Conservation (phyloP, 2,113 vertebrate species). For the Cyprinodon tularosa region DNA sequence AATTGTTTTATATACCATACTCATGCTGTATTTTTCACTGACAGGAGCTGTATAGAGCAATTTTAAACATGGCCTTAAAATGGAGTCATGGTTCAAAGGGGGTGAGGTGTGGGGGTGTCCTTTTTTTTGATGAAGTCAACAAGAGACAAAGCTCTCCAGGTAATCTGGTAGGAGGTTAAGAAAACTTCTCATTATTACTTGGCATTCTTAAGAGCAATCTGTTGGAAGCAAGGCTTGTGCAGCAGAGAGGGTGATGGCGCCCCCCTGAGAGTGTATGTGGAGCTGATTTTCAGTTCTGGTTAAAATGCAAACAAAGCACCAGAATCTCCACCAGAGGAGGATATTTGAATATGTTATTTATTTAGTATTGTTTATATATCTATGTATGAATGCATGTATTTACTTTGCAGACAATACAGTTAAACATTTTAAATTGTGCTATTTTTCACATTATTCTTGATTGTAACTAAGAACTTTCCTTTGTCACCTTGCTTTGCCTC, state of each 20-base stretch:
- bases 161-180: constrained; percentile 50
- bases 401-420: no score
- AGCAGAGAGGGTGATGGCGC: constrained; percentile 67
- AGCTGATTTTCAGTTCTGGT: constrained; percentile 38
- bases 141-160: constrained; percentile 53
- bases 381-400: no score
- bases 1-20: constrained; percentile 10
- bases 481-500: no score
- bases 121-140: constrained; percentile 45
- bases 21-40: constrained; percentile 4
- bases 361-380: no score
- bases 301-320: constrained; percentile 38
- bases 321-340: no score
- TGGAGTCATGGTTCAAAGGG: constrained; percentile 25
- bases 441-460: no score
- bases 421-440: no score
- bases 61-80: constrained; percentile 64
- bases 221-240: constrained; percentile 43
- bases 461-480: no score
- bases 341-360: no score
- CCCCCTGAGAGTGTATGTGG: constrained; percentile 69
- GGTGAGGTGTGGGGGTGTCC: neutral
- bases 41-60: constrained; percentile 64
- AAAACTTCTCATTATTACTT: constrained; percentile 57
- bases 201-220: constrained; percentile 61